These are phyloP conservation scores for Lucinisca nassula DNA, from an alignment of 2,888 invertebrate species.

Conservation along the genomic window DNA sequence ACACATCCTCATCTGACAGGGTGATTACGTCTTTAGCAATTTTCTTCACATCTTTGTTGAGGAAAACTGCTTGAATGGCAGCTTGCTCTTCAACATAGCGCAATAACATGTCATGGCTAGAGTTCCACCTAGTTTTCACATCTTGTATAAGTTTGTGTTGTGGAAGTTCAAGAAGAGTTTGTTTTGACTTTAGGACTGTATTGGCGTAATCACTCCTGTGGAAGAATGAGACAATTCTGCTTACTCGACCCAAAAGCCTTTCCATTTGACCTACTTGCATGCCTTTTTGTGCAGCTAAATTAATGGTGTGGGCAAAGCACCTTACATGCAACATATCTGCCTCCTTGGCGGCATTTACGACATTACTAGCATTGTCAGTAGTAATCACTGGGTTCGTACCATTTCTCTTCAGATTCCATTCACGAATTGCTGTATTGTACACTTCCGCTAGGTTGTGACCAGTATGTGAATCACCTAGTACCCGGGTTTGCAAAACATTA, in stretches of 20 bases:
- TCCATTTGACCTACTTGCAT: constrained; percentile 20
- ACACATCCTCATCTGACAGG: constrained; percentile 43
- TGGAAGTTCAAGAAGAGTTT: constrained; percentile 39
- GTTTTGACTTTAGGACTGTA: constrained; percentile 11
- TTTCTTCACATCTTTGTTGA: constrained; percentile 17
- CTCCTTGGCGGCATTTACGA: constrained; percentile 33
- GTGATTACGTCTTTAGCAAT: constrained; percentile 56
- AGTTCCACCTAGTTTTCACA: constrained; percentile 59
- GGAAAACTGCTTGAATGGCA: constrained; percentile 39
- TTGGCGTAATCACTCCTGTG: constrained; percentile 41
- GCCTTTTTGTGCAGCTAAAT: constrained; percentile 37
- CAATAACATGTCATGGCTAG: constrained; percentile 50
- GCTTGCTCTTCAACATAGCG: constrained; percentile 62
- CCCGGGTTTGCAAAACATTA: constrained; percentile 6
- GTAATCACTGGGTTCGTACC: constrained; percentile 21
- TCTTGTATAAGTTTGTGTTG: constrained; percentile 52
- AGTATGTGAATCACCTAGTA: constrained; percentile 35
- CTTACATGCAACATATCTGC: constrained; percentile 46
- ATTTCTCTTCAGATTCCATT: constrained; percentile 38
- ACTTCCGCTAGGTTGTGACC: constrained; percentile 27
- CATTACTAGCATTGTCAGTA: constrained; percentile 59
- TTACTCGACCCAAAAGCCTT: constrained; percentile 35
- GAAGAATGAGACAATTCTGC: constrained; percentile 42
- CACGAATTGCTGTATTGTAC: constrained; percentile 8
- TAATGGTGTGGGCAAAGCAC: constrained; percentile 52